phyloP scores from a whole-genome alignment of 2,113 vertebrate genomes.

The Panthera tigris region DNA sequence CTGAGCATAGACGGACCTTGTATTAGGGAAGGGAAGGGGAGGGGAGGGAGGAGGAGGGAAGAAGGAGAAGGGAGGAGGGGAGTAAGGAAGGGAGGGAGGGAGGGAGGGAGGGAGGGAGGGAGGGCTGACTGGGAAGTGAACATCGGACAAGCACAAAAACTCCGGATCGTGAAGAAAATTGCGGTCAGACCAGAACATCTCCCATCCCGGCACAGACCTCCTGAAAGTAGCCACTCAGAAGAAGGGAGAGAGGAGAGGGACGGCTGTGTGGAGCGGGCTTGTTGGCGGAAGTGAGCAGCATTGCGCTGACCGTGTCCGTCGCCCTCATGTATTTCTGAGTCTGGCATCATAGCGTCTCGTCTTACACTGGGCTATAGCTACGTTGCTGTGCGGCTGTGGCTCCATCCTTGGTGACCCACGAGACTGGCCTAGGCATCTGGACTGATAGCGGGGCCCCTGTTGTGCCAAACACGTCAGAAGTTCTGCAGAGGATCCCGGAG shows the following conservation, averaged over 20 bases:
- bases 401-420: not conserved
- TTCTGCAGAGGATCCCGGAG: not conserved
- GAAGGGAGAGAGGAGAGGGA: not conserved
- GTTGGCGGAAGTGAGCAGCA: not conserved
- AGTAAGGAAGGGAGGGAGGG: not conserved
- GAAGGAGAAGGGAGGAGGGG: not conserved
- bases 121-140: not conserved
- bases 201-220: not conserved
- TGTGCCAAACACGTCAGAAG: not conserved
- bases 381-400: not conserved
- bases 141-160: not conserved
- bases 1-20: not conserved
- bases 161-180: not conserved
- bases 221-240: not conserved
- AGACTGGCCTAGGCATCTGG: not conserved
- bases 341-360: not conserved
- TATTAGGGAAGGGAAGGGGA: not conserved
- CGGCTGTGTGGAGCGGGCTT: not conserved
- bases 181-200: not conserved
- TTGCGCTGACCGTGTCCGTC: not conserved
- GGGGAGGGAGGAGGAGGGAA: not conserved
- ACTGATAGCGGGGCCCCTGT: not conserved
- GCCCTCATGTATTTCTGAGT: not conserved
- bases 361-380: not conserved
- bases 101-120: not conserved